Evolutionary conservation across 2,797 vertebrate genomes (phyloP).

Genomic region (Bovichtus variegatus): DNA sequence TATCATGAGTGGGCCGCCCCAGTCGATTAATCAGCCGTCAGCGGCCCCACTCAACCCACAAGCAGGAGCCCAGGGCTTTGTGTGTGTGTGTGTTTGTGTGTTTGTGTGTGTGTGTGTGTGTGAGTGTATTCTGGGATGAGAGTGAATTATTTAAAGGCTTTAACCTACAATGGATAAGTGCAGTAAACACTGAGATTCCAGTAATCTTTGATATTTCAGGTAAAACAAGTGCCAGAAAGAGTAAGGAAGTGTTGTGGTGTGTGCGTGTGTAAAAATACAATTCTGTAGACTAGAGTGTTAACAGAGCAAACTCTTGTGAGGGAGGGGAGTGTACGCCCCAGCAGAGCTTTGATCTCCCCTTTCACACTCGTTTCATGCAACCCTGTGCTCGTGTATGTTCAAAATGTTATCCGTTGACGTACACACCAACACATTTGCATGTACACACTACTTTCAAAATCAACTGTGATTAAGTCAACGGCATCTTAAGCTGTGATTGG

Average conservation of each 20-base stretch:
- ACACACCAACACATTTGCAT: conserved; percentile 8
- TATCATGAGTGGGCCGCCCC: conserved; percentile 81
- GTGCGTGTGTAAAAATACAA: conserved; percentile 34
- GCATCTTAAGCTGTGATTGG: conserved; percentile 37
- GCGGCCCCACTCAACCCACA: conserved; percentile 73
- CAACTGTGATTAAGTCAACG: conserved; percentile 14
- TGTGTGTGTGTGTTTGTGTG: neutral
- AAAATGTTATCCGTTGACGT: conserved; percentile 18
- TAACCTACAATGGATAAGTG: conserved; percentile 73
- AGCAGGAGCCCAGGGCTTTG: conserved; percentile 67
- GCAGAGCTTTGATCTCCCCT: conserved; percentile 54
- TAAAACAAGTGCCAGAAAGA: conserved; percentile 55
- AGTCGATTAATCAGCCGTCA: conserved; percentile 87
- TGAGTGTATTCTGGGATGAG: conserved; percentile 8
- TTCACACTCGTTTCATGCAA: conserved; percentile 38
- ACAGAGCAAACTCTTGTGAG: conserved; percentile 35
- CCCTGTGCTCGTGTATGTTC: conserved; percentile 33
- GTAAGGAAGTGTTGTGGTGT: conserved; percentile 27
- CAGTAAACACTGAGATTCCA: conserved; percentile 73
- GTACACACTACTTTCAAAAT: conserved; percentile 38
- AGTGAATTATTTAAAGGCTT: conserved; percentile 85
- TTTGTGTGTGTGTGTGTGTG: conserved; percentile 10
- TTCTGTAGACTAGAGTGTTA: conserved; percentile 38
- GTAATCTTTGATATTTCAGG: conserved; percentile 78
- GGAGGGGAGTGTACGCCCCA: conserved; percentile 4